phyloP scores from a whole-genome alignment of 2,888 invertebrate genomes.

The Eupithecia inturbata region DNA sequence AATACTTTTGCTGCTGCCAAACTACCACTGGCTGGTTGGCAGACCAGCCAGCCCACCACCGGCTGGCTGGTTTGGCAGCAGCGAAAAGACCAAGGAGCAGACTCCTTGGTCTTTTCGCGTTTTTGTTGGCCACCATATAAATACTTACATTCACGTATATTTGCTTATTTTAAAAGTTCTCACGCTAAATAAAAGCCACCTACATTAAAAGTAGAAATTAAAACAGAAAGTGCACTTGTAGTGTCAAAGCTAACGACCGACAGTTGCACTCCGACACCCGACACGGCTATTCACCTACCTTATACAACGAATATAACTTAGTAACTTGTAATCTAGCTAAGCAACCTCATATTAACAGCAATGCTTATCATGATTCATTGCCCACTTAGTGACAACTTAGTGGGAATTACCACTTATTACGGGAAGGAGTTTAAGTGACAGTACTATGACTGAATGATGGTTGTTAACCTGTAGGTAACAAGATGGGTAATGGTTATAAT shows the following conservation, averaged over 20 bases:
- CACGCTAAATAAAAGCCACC: not conserved
- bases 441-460: slow-evolving; percentile 12
- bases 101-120: not conserved
- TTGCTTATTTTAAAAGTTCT: not conserved
- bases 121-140: not conserved
- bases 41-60: no score
- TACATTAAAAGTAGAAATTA: not conserved
- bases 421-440: slow-evolving; percentile 8
- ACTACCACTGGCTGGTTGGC: not conserved
- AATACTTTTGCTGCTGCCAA: not conserved
- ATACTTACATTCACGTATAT: not conserved
- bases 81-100: no score
- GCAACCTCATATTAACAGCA: slow-evolving; percentile 41
- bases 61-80: not conserved
- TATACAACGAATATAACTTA: slow-evolving; percentile 16
- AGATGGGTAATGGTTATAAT: not conserved
- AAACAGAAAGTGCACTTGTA: not conserved
- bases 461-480: not conserved
- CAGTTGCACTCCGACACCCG: slow-evolving; percentile 19
- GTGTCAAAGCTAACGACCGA: slow-evolving; percentile 8
- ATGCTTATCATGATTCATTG: slow-evolving; percentile 32
- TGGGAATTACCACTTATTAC: slow-evolving; percentile 31
- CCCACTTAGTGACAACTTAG: slow-evolving; percentile 38
- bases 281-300: slow-evolving; percentile 29
- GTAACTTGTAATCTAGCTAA: slow-evolving; percentile 32